Evolutionary conservation across 2,888 invertebrate species (phyloP), one percentile per base, ranked within the genome.

Genomic region (Byasa hedistus): DNA sequence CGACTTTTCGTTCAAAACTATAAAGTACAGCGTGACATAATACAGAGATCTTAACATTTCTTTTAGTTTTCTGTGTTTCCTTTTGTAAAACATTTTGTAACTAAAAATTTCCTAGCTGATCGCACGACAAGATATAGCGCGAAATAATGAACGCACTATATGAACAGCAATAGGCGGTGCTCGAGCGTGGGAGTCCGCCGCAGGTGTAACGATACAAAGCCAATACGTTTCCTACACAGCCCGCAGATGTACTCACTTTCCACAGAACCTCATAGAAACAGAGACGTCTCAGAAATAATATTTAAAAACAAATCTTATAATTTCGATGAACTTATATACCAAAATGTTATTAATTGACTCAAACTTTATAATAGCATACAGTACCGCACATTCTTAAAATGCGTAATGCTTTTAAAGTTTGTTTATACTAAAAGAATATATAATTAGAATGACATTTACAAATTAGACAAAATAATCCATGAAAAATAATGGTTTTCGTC

Each of bases 151-250:
- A 69, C 54, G 64, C 59, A 67, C 66, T 70, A 68, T 69, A 59
- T 64, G 69, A 68, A 67, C 68, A 69, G 68, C 69, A 70, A 70
- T 68, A 66, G 64, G 48, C 77, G 81, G 76, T 72, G 75, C 75
- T 76, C 74, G 76, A 79, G 76, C 91, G 91, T 91, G 91, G 90
- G 91, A 91, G 85, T 78, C 69, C 71, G 79, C 81, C 82, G 91
- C 91, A 91, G 91, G 91, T 91, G 91, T 82, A 78, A 72, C 64
- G 67, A 67, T 70, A 77, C 77, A 79, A 79, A 78, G 76, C 73
- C 76, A 73, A 71, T 75, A 77, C 78, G 73, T 82, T 86, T 87
- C 87, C 85, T 86, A 82, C 76, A 74, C 78, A 70, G 69, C 69
- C 77, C 71, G 84, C 89, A 89, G 86, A 88, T 87, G 90, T 80